Evolutionary conservation across 2,113 vertebrate species (phyloP).

Genomic region (Cyprinus carpio): DNA sequence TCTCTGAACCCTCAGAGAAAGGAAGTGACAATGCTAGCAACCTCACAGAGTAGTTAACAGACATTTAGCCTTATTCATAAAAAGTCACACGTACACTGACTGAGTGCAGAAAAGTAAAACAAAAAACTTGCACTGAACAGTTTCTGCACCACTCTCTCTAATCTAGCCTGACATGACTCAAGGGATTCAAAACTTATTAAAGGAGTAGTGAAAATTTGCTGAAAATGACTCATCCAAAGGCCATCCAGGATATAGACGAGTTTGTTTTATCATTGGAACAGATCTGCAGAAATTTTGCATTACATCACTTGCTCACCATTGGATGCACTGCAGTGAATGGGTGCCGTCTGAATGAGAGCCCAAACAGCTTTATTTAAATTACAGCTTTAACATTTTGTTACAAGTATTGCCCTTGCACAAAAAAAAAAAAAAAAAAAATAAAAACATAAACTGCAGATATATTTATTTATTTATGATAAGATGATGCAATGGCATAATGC

Average conservation of each 20-base stretch:
- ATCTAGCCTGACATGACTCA: not conserved
- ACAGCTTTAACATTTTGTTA: not conserved
- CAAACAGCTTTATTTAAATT: not conserved
- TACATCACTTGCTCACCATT: not conserved
- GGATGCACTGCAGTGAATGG: not conserved
- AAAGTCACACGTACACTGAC: not conserved
- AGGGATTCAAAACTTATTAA: not conserved
- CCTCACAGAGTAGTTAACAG: not conserved
- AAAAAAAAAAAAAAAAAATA: not conserved
- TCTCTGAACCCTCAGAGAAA: conserved; percentile 10
- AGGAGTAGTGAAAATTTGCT: not conserved
- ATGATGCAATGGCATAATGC: not conserved
- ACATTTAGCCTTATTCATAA: not conserved
- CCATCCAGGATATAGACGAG: not conserved
- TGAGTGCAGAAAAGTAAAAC: not conserved
- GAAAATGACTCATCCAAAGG: not conserved
- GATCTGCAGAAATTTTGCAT: not conserved
- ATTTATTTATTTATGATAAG: not conserved
- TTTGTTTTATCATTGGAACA: not conserved
- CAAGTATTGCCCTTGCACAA: not conserved
- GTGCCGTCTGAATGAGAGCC: not conserved
- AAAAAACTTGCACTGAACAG: not conserved
- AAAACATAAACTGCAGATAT: not conserved
- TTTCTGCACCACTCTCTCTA: not conserved
- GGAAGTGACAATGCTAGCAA: conserved; percentile 11